Base-by-base conservation (phyloP, 2,113 vertebrate genomes). In the Axis porcinus region DNA sequence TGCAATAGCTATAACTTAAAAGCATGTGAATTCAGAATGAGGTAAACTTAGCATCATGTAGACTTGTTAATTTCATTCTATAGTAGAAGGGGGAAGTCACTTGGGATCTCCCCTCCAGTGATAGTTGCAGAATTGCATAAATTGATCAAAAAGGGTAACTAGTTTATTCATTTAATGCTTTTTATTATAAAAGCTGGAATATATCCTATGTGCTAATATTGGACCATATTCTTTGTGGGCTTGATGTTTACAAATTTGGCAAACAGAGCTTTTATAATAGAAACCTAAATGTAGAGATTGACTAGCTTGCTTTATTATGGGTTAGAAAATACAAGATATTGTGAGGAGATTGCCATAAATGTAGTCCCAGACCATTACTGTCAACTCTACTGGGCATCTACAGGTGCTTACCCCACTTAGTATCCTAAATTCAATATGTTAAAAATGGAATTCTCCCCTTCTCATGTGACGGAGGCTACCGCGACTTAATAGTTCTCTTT, bases 271-370 rank as follows among this genome's bases (percentile, higher is more conserved):
- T 90, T 95, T 96, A 45, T 79, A 88, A 43, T 70, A 83, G 55
- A 97, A 92, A 86, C 62, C 9, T 76, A 76, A 86, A 82, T 81
- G 28, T 85, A 50, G 87, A 82, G 14, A 93, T 40, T 94, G 36
- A 33, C n/a, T 89, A 89, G 45, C 11, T 89, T 89, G 74, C 36
- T 93, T 91, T 95, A 27, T 86, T 64, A 67, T 50, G 79, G 17
- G 14, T 94, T 93, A 88, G 54, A 82, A 91, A 96, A 85, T 95
- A 60, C 28, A 93, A 93, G 94, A 36, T 64, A 92, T 28, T 57
- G 1, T 76, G 70, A 64, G 74, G 76, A 86, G 6, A 57, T 97
- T 94, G 28, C 55, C 17, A 16, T 40, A 52, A 89, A 52, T 83
- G 16, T 79, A 47, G 30, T 91, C 60, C 28, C 27, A 86, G 15